Evolutionary conservation across 2,113 vertebrate genomes (phyloP), one percentile per base, ranked within the genome.

Genomic region (Lagenorhynchus albirostris): DNA sequence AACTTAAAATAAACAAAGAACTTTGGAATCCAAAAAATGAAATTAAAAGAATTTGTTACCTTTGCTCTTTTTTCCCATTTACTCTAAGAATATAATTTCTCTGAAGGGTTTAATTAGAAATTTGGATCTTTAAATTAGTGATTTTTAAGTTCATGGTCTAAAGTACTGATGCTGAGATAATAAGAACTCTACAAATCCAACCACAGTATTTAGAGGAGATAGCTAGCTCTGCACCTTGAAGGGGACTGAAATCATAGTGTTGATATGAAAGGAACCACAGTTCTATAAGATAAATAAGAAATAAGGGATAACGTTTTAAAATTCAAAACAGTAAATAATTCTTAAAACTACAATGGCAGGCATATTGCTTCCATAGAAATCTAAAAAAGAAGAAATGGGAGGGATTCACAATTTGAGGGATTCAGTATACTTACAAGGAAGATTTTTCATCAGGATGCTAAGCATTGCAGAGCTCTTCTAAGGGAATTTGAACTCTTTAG

Each of bases 1-100:
- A 91, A 53, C 15, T 53, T 17, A 53, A 6, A 53, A 53, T 53
- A 53, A 53, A 50, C 20, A 63, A 82, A 91, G 36, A 82, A 85
- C 65, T 90, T 89, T 76, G 63, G 96, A 86, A 47, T 86, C 18
- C 26, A 71, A 62, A 96, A 92, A 68, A 36, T 74, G 8, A 94
- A 97, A 71, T 81, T 84, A 82, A 80, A 94, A 79, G 13, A 77
- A 86, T 86, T 70, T 36, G 33, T 68, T 92, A 93, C 31, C 26
- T 86, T 89, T 82, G 25, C 44, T 86, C 81, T 91, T 92, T 36
- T 71, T n/a, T 93, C 36, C 23, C 47, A 44, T 41, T 89, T 83
- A 86, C 44, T 92, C 60, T 65, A 93, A 95, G 58, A 62, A 18
- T 67, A 65, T 65, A 79, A 86, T 95, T 93, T 96, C 82, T 92